phyloP scores from a whole-genome alignment of 2,797 vertebrate species.

The Carapus acus region DNA sequence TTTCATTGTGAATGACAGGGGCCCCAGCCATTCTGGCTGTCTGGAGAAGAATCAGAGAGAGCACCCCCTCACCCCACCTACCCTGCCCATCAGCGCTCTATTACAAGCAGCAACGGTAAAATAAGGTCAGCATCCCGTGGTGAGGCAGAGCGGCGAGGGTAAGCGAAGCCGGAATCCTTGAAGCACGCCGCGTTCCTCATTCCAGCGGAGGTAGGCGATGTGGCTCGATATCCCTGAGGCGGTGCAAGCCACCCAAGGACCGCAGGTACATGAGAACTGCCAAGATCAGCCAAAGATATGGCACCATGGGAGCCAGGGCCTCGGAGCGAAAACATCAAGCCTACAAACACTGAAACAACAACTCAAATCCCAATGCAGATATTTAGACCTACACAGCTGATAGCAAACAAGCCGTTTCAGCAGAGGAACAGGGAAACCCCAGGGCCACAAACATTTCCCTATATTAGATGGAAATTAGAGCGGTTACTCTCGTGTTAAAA shows the following conservation, averaged over 20 bases:
- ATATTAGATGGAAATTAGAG: slow-evolving; percentile 52
- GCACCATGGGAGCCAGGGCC: slow-evolving; percentile 40
- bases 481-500: slow-evolving; percentile 41
- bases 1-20: slow-evolving; percentile 23
- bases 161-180: slow-evolving; percentile 31
- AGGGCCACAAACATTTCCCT: slow-evolving; percentile 43
- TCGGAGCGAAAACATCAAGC: slow-evolving; percentile 50
- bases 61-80: too few species aligned
- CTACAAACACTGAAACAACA: slow-evolving; percentile 59
- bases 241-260: slow-evolving; percentile 54
- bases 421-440: slow-evolving; percentile 48
- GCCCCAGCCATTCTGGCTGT: slow-evolving; percentile 14
- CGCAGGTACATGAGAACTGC: slow-evolving; percentile 55
- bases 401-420: slow-evolving; percentile 62
- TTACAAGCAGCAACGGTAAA: slow-evolving; percentile 10
- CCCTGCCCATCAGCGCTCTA: too few species aligned
- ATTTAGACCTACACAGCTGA: slow-evolving; percentile 61
- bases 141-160: slow-evolving; percentile 12
- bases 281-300: slow-evolving; percentile 61
- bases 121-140: slow-evolving; percentile 11
- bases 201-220: slow-evolving; percentile 42
- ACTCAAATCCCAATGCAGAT: slow-evolving; percentile 60
- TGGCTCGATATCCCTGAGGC: slow-evolving; percentile 50
- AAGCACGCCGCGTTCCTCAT: slow-evolving; percentile 43
- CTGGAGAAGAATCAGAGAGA: slow-evolving; percentile 2